A percentile compares a stretch with the other conserved stretches of the same genome.
These are phyloP conservation scores for Lysandra coridon DNA, from an alignment of 2,888 invertebrate genomes.

Conservation along the genomic window DNA sequence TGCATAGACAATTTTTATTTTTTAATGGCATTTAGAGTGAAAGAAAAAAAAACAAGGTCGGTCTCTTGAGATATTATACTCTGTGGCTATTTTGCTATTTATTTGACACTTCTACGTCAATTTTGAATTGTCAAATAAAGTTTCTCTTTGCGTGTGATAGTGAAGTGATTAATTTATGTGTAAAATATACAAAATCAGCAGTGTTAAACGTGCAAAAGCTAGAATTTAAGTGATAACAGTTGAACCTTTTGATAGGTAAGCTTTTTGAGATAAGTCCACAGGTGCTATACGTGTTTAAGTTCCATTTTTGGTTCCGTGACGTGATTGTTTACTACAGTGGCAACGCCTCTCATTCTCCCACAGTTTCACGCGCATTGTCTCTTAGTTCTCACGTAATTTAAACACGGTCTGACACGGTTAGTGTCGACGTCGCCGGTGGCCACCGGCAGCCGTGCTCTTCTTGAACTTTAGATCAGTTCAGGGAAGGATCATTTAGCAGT, in stretches of 20 bases:
- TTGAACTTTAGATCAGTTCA: background rate
- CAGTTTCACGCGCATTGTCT: conserved; percentile 77
- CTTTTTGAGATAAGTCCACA: background rate
- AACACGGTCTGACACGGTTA: conserved; percentile 57
- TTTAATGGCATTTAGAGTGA: too few relatives aligned
- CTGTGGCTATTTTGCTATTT: background rate
- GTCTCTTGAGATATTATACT: background rate
- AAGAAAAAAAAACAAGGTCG: background rate
- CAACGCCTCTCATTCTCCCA: conserved; percentile 79
- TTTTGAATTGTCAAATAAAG: background rate
- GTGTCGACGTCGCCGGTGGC: conserved; percentile 22
- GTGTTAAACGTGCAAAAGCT: background rate
- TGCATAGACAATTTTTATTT: background rate
- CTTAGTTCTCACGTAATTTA: conserved; percentile 67
- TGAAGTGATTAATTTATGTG: background rate
- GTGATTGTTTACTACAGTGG: conserved; percentile 80
- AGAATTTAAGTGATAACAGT: background rate
- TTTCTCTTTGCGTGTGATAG: conserved; percentile 7
- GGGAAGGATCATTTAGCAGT: background rate
- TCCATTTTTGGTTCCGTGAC: conserved; percentile 69
- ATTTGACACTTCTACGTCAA: background rate
- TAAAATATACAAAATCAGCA: background rate
- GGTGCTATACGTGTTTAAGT: conserved; percentile 33
- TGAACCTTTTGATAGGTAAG: conserved; percentile 17
- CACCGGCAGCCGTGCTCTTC: background rate